Evolutionary conservation across 2,888 invertebrate genomes (phyloP).

Genomic region (Hecatera dysodea): DNA sequence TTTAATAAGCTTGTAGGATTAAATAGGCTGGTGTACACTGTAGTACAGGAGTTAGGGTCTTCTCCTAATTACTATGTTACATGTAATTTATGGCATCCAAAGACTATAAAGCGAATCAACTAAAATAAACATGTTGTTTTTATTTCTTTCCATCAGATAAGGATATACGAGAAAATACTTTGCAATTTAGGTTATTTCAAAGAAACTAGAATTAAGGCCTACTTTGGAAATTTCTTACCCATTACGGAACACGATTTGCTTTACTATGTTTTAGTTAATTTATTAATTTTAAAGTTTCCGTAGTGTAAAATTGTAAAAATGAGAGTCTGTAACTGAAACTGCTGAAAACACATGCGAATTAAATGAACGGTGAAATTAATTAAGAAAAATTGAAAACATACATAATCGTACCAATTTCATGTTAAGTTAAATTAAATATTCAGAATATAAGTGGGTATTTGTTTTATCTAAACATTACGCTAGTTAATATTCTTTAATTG

Average conservation of each 20-base stretch:
- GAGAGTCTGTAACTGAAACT: background rate
- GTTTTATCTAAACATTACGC: conserved; percentile 6
- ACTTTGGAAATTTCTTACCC: background rate
- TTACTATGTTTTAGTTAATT: too few relatives aligned
- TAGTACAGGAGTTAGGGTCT: too few relatives aligned
- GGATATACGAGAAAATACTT: too few relatives aligned
- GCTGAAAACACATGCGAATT: background rate
- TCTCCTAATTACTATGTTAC: too few relatives aligned
- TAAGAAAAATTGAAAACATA: background rate
- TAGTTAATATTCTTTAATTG: conserved; percentile 9
- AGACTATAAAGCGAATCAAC: too few relatives aligned
- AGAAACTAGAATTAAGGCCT: background rate
- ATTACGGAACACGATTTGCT: background rate
- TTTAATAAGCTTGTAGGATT: conserved; percentile 9
- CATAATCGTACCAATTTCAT: background rate
- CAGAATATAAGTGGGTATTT: background rate
- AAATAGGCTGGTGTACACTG: background rate
- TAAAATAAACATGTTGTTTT: too few relatives aligned
- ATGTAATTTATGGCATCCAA: too few relatives aligned
- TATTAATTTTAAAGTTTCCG: too few relatives aligned
- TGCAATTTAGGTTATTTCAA: too few relatives aligned
- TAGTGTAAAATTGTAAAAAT: background rate
- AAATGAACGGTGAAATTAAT: background rate
- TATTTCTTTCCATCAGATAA: too few relatives aligned
- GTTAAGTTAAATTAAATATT: background rate